Evolutionary conservation across 2,113 vertebrate genomes (phyloP).

Genomic region (Oryzias javanicus): DNA sequence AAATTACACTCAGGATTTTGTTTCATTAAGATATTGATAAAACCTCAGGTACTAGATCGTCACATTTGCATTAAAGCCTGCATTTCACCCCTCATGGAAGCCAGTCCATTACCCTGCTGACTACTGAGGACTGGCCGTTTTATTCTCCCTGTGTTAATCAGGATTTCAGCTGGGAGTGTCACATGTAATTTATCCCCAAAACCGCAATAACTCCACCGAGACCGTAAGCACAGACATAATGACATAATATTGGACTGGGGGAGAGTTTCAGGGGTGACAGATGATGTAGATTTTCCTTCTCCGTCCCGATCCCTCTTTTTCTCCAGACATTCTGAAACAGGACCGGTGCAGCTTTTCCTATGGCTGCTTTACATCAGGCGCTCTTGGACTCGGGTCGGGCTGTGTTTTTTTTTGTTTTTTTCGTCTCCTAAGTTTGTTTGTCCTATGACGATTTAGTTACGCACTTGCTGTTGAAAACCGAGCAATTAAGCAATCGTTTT

Average conservation of each 20-base stretch:
- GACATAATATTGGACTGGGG: constrained; percentile 58
- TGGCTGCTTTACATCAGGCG: constrained; percentile 37
- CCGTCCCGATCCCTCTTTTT: constrained; percentile 15
- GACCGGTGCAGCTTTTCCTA: constrained; percentile 31
- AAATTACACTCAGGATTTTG: neutral
- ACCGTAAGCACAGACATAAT: constrained; percentile 45
- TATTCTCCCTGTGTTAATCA: constrained; percentile 67
- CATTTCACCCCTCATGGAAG: constrained; percentile 51
- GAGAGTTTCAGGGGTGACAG: constrained; percentile 47
- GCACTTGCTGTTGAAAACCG: constrained; percentile 6
- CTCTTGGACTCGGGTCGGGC: constrained; percentile 14
- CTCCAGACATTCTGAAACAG: constrained; percentile 30
- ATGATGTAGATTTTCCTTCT: constrained; percentile 50
- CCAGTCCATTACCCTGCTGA: constrained; percentile 47
- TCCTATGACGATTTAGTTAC: constrained; percentile 6
- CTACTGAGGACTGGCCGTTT: constrained; percentile 57
- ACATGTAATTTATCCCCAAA: constrained; percentile 64
- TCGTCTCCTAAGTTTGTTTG: constrained; percentile 6
- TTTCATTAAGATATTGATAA: constrained; percentile 7
- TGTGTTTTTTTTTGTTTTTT: neutral
- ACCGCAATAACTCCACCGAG: constrained; percentile 59
- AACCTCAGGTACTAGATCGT: constrained; percentile 6
- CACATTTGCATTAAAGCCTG: constrained; percentile 7
- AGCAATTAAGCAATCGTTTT: constrained; percentile 15
- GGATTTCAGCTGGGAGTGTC: constrained; percentile 68